These are phyloP conservation scores for Eristalis intricaria DNA, from an alignment of 2,888 invertebrate genomes.

Conservation along the genomic window DNA sequence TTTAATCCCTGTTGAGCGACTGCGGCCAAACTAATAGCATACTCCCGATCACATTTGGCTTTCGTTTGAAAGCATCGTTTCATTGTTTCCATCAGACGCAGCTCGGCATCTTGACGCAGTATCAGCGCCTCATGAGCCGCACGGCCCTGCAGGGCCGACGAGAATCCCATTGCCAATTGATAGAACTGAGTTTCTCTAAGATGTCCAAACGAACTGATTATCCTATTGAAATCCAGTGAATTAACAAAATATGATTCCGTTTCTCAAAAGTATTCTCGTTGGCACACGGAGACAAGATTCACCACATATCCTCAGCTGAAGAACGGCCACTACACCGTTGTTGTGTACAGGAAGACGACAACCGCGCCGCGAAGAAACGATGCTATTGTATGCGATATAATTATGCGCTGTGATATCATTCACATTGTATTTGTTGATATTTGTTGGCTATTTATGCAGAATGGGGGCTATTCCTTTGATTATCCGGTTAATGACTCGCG, in stretches of 20 bases:
- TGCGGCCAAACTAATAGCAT: slow-evolving; percentile 91
- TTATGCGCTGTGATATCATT: slow-evolving; percentile 29
- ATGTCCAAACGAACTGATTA: slow-evolving; percentile 44
- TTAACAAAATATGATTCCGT: background rate
- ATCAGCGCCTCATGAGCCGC: slow-evolving; percentile 95
- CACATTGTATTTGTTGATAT: slow-evolving; percentile 53
- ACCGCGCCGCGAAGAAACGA: background rate
- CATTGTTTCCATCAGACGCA: slow-evolving; percentile 95
- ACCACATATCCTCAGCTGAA: slow-evolving; percentile 23
- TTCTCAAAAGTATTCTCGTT: background rate
- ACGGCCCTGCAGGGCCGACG: slow-evolving; percentile 92
- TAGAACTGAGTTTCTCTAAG: slow-evolving; percentile 52
- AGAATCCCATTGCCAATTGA: slow-evolving; percentile 88
- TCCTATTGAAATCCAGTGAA: slow-evolving; percentile 52
- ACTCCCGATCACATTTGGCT: slow-evolving; percentile 95
- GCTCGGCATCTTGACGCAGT: slow-evolving; percentile 94
- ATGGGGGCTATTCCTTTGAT: slow-evolving; percentile 6
- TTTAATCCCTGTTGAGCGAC: slow-evolving; percentile 92
- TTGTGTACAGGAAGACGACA: slow-evolving; percentile 8
- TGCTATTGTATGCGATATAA: slow-evolving; percentile 2
- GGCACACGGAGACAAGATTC: background rate
- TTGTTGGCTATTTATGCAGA: slow-evolving; percentile 7
- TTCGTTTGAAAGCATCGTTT: slow-evolving; percentile 92
- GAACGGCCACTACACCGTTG: slow-evolving; percentile 23
- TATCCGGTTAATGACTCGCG: slow-evolving; percentile 22